phyloP scores from a whole-genome alignment of 2,113 vertebrate species.

The Addax nasomaculatus region DNA sequence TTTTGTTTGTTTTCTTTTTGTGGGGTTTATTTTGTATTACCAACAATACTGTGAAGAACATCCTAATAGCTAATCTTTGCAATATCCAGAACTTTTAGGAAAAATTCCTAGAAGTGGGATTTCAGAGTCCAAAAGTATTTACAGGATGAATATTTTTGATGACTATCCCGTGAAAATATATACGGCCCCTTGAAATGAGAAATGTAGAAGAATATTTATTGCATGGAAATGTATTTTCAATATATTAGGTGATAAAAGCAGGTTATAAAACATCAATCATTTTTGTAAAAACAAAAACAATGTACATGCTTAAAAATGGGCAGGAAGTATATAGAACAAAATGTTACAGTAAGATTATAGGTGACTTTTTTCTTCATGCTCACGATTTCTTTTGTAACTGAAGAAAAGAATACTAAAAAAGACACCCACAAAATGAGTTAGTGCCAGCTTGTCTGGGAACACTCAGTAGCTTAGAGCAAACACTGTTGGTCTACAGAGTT shows the following conservation, averaged over 20 bases:
- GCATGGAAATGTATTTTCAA: not conserved
- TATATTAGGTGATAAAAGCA: not conserved
- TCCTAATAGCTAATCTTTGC: not conserved
- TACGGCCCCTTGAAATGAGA: not conserved
- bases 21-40: not conserved
- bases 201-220: not conserved
- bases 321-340: not conserved
- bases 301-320: not conserved
- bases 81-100: not conserved
- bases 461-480: not conserved
- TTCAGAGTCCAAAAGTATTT: not conserved
- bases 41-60: not conserved
- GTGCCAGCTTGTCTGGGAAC: slow-evolving; percentile 22
- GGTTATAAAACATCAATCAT: not conserved
- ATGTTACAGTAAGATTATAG: not conserved
- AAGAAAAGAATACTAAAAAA: not conserved
- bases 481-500: not conserved
- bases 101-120: not conserved
- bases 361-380: not conserved
- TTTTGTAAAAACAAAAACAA: not conserved
- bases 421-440: not conserved
- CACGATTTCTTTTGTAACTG: slow-evolving; percentile 2
- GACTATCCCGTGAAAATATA: not conserved
- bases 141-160: not conserved
- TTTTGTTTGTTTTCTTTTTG: not conserved